phyloP scores from a whole-genome alignment of 1,140 invertebrate species.

The Planococcus citri region DNA sequence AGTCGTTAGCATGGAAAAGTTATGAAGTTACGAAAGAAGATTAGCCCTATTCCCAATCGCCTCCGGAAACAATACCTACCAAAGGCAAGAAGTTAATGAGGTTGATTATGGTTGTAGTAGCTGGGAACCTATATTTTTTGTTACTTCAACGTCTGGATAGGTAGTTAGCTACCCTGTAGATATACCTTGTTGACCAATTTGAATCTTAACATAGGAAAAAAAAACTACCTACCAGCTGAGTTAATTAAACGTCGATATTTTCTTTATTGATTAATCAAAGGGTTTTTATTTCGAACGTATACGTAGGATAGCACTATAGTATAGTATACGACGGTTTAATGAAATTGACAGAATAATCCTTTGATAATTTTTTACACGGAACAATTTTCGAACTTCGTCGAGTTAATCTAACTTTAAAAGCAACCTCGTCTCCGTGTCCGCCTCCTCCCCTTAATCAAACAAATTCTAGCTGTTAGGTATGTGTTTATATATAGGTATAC shows the following conservation, averaged over 20 bases:
- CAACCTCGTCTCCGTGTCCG: background rate
- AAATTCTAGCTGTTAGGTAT: constrained; percentile 4
- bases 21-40: too few relatives aligned
- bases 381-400: background rate
- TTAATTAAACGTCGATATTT: constrained; percentile 8
- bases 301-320: too few relatives aligned
- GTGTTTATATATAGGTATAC: background rate
- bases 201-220: background rate
- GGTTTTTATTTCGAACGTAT: background rate
- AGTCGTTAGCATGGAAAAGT: too few relatives aligned
- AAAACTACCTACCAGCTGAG: background rate
- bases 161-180: too few relatives aligned
- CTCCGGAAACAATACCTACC: too few relatives aligned
- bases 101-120: too few relatives aligned
- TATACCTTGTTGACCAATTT: constrained; percentile 1
- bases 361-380: constrained; percentile 8
- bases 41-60: too few relatives aligned
- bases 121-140: too few relatives aligned
- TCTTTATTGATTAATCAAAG: constrained; percentile 4
- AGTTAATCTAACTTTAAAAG: constrained; percentile 8
- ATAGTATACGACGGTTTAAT: background rate
- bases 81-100: too few relatives aligned
- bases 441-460: background rate
- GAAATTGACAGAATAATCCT: background rate
- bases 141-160: background rate